phyloP scores from a whole-genome alignment of 2,797 vertebrate species.

The Anguilla marmorata region DNA sequence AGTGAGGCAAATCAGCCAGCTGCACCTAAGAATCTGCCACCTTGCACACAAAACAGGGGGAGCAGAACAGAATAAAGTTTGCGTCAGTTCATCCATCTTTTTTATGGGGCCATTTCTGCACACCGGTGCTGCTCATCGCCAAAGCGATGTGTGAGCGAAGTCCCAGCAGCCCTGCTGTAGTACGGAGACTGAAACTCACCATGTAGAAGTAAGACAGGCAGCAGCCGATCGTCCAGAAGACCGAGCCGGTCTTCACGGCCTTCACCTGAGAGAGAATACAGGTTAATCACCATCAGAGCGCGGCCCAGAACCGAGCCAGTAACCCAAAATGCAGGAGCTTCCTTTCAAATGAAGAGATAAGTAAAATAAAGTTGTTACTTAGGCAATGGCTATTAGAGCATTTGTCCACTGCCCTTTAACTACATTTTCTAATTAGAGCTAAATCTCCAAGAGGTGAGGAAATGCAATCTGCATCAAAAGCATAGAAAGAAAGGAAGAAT shows the following conservation, averaged over 20 bases:
- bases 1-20: neutral
- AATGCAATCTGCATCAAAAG: constrained; percentile 21
- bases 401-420: neutral
- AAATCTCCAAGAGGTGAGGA: neutral
- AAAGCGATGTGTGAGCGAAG: too few relatives aligned
- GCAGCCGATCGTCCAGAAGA: constrained; percentile 97
- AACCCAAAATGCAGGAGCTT: neutral
- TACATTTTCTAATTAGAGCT: constrained; percentile 7
- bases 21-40: neutral
- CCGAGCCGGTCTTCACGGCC: constrained; percentile 96
- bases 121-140: neutral
- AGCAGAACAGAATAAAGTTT: neutral
- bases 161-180: neutral
- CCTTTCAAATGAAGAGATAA: constrained; percentile 11
- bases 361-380: constrained; percentile 20
- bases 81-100: neutral
- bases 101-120: neutral
- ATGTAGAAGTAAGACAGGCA: constrained; percentile 98
- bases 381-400: neutral
- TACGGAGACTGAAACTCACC: constrained; percentile 73
- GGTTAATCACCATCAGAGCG: neutral
- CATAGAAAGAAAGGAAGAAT: neutral
- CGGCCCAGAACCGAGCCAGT: neutral
- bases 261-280: constrained; percentile 79
- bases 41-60: neutral